These are phyloP conservation scores for Pseudoatta argentina DNA, from an alignment of 1,140 invertebrate genomes.

Conservation along the genomic window DNA sequence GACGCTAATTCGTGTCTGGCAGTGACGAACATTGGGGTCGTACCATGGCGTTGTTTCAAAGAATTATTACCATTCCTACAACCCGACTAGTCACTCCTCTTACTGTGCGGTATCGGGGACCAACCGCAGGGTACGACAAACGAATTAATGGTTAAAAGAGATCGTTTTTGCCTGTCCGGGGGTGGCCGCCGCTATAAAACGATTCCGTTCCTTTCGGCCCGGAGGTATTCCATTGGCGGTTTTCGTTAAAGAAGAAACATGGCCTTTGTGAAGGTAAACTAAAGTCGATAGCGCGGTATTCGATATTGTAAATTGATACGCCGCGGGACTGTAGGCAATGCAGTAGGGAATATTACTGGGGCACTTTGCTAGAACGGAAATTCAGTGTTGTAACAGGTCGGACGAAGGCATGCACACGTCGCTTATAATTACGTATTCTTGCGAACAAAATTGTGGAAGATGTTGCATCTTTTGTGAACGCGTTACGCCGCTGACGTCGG, in stretches of 20 bases:
- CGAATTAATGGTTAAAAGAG: slow-evolving; percentile 67
- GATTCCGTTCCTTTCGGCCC: slow-evolving; percentile 18
- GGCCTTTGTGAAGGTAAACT: slow-evolving; percentile 52
- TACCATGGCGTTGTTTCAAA: slow-evolving; percentile 48
- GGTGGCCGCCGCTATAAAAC: slow-evolving; percentile 64
- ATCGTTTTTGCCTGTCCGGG: slow-evolving; percentile 23
- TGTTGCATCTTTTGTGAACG: slow-evolving; percentile 47
- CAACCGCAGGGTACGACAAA: slow-evolving; percentile 39
- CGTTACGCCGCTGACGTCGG: slow-evolving; percentile 35
- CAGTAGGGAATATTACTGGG: neutral
- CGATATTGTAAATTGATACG: slow-evolving; percentile 35
- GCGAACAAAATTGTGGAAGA: slow-evolving; percentile 42
- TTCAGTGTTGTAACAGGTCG: slow-evolving; percentile 23
- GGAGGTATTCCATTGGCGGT: slow-evolving; percentile 54
- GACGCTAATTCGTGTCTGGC: slow-evolving; percentile 37
- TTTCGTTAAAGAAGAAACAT: slow-evolving; percentile 45
- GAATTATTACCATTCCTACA: slow-evolving; percentile 59
- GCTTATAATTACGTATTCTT: slow-evolving; percentile 50
- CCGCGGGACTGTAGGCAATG: neutral
- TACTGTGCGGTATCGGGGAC: slow-evolving; percentile 25
- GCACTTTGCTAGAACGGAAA: slow-evolving; percentile 33
- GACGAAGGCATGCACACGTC: slow-evolving; percentile 29
- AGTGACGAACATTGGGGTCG: slow-evolving; percentile 54
- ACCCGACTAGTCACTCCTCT: slow-evolving; percentile 40
- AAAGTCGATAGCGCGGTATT: slow-evolving; percentile 39